phyloP scores from a whole-genome alignment of 1,140 invertebrate genomes.

The Sinonovacula constricta region DNA sequence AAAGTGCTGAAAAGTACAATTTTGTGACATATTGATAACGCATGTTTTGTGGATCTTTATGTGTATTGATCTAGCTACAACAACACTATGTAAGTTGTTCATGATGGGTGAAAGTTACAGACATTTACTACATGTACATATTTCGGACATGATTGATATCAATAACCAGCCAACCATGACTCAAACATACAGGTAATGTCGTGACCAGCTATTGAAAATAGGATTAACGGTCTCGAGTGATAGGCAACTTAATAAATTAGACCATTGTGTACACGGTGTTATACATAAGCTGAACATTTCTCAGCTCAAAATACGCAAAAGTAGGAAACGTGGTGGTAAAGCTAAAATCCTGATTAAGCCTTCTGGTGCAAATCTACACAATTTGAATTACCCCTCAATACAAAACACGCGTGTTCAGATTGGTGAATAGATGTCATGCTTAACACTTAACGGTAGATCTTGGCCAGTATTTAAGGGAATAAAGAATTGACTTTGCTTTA shows the following conservation, averaged over 20 bases:
- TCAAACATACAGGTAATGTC: slow-evolving; percentile 1
- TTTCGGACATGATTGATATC: slow-evolving; percentile 27
- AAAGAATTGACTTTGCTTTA: too few species aligned
- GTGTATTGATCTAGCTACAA: slow-evolving; percentile 15
- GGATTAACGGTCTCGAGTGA: too few species aligned
- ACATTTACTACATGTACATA: slow-evolving; percentile 18
- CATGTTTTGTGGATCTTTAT: slow-evolving; percentile 12
- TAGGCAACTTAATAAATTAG: slow-evolving; percentile 30
- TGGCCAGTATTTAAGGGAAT: slow-evolving; percentile 27
- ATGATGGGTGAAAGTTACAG: too few species aligned
- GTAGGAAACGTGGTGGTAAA: too few species aligned
- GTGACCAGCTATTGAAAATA: too few species aligned
- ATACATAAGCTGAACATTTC: slow-evolving; percentile 17
- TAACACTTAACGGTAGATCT: slow-evolving; percentile 13
- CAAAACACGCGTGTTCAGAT: slow-evolving; percentile 5
- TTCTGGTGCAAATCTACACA: too few species aligned
- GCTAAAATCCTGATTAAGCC: too few species aligned
- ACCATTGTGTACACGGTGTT: too few species aligned
- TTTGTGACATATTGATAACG: slow-evolving; percentile 18
- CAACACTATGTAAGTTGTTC: slow-evolving; percentile 13
- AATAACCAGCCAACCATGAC: slow-evolving; percentile 23
- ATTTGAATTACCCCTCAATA: slow-evolving; percentile 23
- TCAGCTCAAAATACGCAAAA: slow-evolving; percentile 8
- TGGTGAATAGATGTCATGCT: slow-evolving; percentile 13
- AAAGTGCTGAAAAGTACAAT: slow-evolving; percentile 12